Percentiles rank a stretch among this genome's conserved stretches.
Evolutionary conservation across 2,113 vertebrate species (phyloP).

Genomic region (Clarias macrocephalus): DNA sequence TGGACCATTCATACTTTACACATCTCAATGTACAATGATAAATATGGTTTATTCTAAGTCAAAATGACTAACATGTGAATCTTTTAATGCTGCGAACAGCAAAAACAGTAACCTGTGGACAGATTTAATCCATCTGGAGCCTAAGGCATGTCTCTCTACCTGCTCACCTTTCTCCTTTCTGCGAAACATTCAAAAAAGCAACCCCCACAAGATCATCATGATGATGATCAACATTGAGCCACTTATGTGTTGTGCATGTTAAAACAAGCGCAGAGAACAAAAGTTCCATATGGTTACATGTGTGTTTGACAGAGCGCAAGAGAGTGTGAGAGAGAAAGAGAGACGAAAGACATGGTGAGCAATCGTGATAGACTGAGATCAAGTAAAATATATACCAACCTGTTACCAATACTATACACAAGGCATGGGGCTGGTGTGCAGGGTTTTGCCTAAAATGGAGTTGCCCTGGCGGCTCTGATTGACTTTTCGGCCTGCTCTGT

Average conservation of each 20-base stretch:
- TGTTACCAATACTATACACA: slow-evolving; percentile 35
- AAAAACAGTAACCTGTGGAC: slow-evolving; percentile 50
- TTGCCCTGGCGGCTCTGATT: slow-evolving; percentile 19
- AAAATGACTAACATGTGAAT: not conserved
- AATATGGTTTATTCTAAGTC: not conserved
- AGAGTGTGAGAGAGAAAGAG: slow-evolving; percentile 12
- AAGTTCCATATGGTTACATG: not conserved
- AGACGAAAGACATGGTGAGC: not conserved
- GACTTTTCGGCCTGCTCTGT: slow-evolving; percentile 38
- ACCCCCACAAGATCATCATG: slow-evolving; percentile 33
- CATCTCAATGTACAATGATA: not conserved
- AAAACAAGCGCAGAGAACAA: slow-evolving; percentile 16
- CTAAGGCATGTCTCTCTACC: slow-evolving; percentile 21
- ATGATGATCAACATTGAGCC: slow-evolving; percentile 43
- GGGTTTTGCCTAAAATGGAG: slow-evolving; percentile 42
- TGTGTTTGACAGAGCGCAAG: slow-evolving; percentile 26
- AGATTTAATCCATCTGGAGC: slow-evolving; percentile 50
- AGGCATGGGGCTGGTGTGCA: slow-evolving; percentile 1
- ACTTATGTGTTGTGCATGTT: slow-evolving; percentile 41
- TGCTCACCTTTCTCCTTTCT: slow-evolving; percentile 31
- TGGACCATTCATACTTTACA: not conserved
- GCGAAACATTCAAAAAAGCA: slow-evolving; percentile 32
- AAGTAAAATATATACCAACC: slow-evolving; percentile 44
- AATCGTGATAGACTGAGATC: slow-evolving; percentile 18
- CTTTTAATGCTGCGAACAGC: slow-evolving; percentile 1